Evolutionary conservation across 2,888 invertebrate species (phyloP), one percentile per base, ranked within the genome.

Genomic region (Omphaloscelis lunosa): DNA sequence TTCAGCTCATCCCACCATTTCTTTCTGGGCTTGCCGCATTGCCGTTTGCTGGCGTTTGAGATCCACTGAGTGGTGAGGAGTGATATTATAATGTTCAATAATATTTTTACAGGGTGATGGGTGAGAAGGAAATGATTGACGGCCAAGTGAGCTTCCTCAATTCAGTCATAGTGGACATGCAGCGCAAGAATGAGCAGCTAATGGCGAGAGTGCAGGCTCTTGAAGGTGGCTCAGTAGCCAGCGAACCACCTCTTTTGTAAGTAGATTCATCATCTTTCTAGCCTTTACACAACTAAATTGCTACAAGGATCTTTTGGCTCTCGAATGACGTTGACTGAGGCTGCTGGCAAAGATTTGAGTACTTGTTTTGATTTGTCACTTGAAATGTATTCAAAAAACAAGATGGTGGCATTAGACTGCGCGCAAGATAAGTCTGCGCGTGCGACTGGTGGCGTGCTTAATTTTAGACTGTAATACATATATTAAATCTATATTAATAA

Each of bases 161-260:
- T 96, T 98, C 99, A 15, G 99, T 99, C 88, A 99, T 99, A 89
- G 99, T 99, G 48, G 99, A 99, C 92, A 98, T 99, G 98, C 99
- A 99, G 94, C 97, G 97, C 87, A 99, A 99, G 94, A 99, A 99
- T 92, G 98, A 99, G 91, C 98, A 98, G 88, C 97, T 99, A 4
- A 97, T 98, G 92, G 97, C 98, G 71, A 97, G 98, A 89, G 97
- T 99, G 65, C 98, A 98, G 89, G 98, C 98, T 56, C 97, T 99
- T 68, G 98, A 98, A 93, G 96, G 97, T 97, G 95, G 98, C 96
- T 86, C 97, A 12, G 78, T 89, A 12, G 79, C 90, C 5, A 89
- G 79, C 93, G 91, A 95, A 48, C 90, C 93, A 17, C 92, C 93
- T 4, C 81, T 94, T 20, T 93, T 94, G 96, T 96, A 84, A 94